Evolutionary conservation across 2,113 vertebrate species (phyloP).

Genomic region (Apaloderma vittatum): DNA sequence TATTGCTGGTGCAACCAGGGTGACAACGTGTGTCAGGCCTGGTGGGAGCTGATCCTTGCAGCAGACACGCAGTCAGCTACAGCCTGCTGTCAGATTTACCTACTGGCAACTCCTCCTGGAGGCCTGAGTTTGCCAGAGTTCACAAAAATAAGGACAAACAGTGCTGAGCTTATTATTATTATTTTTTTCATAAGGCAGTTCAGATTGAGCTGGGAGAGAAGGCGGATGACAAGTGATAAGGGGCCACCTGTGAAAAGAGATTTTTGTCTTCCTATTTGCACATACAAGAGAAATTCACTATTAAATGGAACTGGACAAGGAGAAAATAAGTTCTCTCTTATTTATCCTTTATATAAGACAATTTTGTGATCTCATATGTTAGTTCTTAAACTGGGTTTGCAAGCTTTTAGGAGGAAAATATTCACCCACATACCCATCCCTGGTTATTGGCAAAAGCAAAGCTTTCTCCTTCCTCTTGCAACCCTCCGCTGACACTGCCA

Average conservation of each 20-base stretch:
- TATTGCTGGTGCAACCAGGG: neutral
- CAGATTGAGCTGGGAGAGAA: neutral
- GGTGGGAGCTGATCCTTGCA: neutral
- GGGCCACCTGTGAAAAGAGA: neutral
- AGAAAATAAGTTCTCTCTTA: neutral
- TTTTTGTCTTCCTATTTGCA: neutral
- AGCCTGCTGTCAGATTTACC: conserved; percentile 39
- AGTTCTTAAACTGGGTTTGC: neutral
- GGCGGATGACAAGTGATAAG: neutral
- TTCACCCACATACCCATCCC: accelerated
- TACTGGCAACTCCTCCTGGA: neutral
- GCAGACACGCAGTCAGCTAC: neutral
- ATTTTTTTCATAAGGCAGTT: neutral
- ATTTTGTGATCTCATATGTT: neutral
- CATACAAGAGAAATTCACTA: neutral
- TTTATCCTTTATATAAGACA: accelerated
- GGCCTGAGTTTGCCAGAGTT: neutral
- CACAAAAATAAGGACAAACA: neutral
- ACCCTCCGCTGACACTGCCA: neutral
- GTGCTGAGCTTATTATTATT: too few species aligned
- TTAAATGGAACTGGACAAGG: neutral
- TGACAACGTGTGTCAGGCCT: neutral
- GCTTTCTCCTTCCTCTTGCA: neutral
- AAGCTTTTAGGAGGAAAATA: neutral
- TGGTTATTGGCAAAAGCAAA: neutral